These are phyloP conservation scores for Notothenia coriiceps DNA, from an alignment of 2,113 vertebrate species.

Conservation along the genomic window DNA sequence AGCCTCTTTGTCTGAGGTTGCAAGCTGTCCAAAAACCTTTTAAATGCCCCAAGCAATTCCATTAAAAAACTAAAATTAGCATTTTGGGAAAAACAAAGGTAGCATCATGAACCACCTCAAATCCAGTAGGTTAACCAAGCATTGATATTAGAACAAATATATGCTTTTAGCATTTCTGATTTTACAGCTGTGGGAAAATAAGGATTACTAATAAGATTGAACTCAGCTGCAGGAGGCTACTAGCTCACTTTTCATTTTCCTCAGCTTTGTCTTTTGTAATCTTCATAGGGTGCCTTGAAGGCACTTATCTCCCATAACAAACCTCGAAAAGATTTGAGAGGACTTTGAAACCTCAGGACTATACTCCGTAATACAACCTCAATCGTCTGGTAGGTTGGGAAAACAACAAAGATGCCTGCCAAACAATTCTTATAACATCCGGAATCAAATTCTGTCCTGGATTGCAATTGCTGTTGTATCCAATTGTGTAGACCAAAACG, in stretches of 20 bases:
- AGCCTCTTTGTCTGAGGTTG: constrained; percentile 30
- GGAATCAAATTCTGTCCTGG: not conserved
- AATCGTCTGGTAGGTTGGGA: constrained; percentile 16
- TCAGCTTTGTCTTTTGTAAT: constrained; percentile 17
- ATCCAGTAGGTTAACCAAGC: constrained; percentile 20
- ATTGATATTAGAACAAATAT: not conserved
- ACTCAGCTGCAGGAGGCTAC: constrained; percentile 52
- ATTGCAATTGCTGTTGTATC: not conserved
- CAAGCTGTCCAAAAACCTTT: constrained; percentile 29
- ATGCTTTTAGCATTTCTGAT: constrained; percentile 40
- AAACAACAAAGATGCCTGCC: constrained; percentile 5
- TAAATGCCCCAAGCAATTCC: constrained; percentile 15
- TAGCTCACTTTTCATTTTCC: constrained; percentile 34
- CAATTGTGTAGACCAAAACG: not conserved
- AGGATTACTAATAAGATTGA: constrained; percentile 13
- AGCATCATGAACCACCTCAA: not conserved
- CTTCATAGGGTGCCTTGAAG: constrained; percentile 15
- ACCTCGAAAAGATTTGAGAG: constrained; percentile 37
- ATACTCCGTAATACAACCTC: not conserved
- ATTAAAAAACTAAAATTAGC: constrained; percentile 5
- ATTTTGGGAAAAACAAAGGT: not conserved
- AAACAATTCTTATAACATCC: not conserved
- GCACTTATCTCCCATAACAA: constrained; percentile 43
- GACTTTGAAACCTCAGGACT: constrained; percentile 29
- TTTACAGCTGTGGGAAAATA: constrained; percentile 33